These are phyloP conservation scores for Apodemia hepburni DNA, from an alignment of 2,888 invertebrate genomes.

Conservation along the genomic window DNA sequence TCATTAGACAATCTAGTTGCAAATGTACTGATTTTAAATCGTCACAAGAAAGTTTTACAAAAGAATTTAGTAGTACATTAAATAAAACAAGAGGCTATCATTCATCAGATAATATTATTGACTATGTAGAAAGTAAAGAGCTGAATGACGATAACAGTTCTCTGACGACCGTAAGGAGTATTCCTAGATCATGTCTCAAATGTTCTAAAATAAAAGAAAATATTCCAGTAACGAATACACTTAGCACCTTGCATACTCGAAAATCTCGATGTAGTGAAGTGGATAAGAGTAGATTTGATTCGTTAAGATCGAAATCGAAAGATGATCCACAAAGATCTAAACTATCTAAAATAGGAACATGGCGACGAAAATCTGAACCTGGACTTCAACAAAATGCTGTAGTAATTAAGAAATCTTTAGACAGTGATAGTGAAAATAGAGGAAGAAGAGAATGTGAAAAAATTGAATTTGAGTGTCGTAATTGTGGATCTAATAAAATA, in stretches of 20 bases:
- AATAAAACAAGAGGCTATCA: conserved; percentile 69
- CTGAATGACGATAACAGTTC: conserved; percentile 56
- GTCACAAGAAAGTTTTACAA: conserved; percentile 69
- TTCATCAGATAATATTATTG: conserved; percentile 68
- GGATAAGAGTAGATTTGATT: conserved; percentile 61
- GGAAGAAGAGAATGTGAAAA: conserved; percentile 61
- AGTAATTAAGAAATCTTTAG: conserved; percentile 54
- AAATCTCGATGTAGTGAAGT: conserved; percentile 59
- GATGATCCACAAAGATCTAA: conserved; percentile 73
- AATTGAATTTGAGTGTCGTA: conserved; percentile 70
- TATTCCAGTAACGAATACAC: conserved; percentile 58
- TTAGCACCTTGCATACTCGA: conserved; percentile 47
- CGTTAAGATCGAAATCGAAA: conserved; percentile 70
- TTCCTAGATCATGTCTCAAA: conserved; percentile 69
- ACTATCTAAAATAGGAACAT: conserved; percentile 80
- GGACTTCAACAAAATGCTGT: conserved; percentile 74
- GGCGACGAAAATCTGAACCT: conserved; percentile 87
- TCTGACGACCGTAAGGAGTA: conserved; percentile 51
- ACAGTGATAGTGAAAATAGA: conserved; percentile 56
- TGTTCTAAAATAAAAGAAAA: conserved; percentile 76
- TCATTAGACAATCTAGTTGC: conserved; percentile 60
- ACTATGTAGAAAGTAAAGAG: conserved; percentile 59
- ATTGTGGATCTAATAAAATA: conserved; percentile 70
- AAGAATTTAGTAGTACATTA: conserved; percentile 55
- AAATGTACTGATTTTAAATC: conserved; percentile 71